Base-by-base conservation (phyloP, 2,888 invertebrate species). In the Ecliptopera silaceata region DNA sequence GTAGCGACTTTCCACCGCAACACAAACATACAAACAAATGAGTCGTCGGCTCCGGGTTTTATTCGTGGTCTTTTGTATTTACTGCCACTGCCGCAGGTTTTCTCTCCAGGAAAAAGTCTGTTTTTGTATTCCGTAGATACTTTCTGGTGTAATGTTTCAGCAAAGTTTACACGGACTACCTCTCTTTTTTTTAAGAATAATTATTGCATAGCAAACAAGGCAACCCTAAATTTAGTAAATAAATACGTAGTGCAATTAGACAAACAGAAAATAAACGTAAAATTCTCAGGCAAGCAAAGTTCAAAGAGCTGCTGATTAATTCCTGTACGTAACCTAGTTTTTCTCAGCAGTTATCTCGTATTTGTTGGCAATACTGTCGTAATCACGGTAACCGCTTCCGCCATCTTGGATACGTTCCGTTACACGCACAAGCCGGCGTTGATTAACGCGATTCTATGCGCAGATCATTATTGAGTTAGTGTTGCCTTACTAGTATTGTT, bases 1-100 rank as follows among this genome's bases (percentile, higher is more conserved):
- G 82, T 81, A 79, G 71, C 49, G 67, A 83, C 86, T 88, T 88
- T 88, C 88, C 79, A 86, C 78, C 74, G 71, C 77, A 75, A 74
- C 75, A 71, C 75, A 78, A 66, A 66, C 59, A 64, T 42, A 60
- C 56, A 62, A 75, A 75, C 77, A 80, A 82, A 80, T 76, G 75
- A 75, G 69, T 69, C 63, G 60, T 66, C 42, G 64, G 65, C 62
- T 65, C 54, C 64, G 64, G 61, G 66, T 71, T 74, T 68, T 71
- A 65, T 69, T 59, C 59, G 56, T 56, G 46, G 59, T 44, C 54
- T 59, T 66, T 64, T 54, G 68, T 73, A 69, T 66, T 66, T 69
- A 69, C 66, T 56, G 54, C 47, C 38, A 48, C 54, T 59, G 34
- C 51, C 51, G 46, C 43, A 41, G 41, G 41, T 55, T 56, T 55